Base-by-base conservation (phyloP, 1,140 invertebrate species). In the Orussus abietinus region DNA sequence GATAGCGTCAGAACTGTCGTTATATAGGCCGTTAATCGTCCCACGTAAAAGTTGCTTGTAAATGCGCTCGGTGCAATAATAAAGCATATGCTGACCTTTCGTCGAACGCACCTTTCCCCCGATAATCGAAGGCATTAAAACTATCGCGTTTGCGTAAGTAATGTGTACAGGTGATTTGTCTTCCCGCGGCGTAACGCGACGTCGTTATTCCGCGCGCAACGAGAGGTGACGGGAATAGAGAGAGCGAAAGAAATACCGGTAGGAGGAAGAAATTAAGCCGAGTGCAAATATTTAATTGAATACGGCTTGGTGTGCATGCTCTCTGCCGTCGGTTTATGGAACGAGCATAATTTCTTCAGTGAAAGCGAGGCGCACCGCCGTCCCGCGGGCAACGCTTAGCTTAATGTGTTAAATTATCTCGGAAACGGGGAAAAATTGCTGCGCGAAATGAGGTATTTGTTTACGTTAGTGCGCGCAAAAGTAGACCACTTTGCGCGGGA, bases 251-350 rank as follows among this genome's bases (percentile, higher is more conserved):
- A n/a, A n/a, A n/a, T n/a, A n/a, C n/a, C n/a, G n/a, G n/a, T n/a
- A n/a, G n/a, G n/a, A n/a, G n/a, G n/a, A n/a, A n/a, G 35, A 32
- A 45, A 54, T 55, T 54, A 57, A 59, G 47, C 48, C 33, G 43
- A 57, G 51, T 55, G 51, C 48, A 57, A 59, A 59, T 59, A 57
- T 59, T 57, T 59, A 59, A 59, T 59, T 52, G 52, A 59, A 58
- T 47, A 33, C 38, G 21, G 17, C 19, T 42, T 14, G 5, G 34
- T 20, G 34, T 20, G 9, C 14, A 43, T 18, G 41, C 12, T 6
- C 9, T 10, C 5, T 22, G 12, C 22, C 3, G 35, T 22, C 19
- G 31, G 19, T 10, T 15, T 14, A 28, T 18, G 42, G 29, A 32
- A 32, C 19, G 14, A 20, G 13, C 19, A 49, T 41, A 54, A 54